A percentile compares a stretch with the other conserved stretches of the same genome.
Evolutionary conservation across 2,888 invertebrate genomes (phyloP).

Genomic region (Chironomus tentans): DNA sequence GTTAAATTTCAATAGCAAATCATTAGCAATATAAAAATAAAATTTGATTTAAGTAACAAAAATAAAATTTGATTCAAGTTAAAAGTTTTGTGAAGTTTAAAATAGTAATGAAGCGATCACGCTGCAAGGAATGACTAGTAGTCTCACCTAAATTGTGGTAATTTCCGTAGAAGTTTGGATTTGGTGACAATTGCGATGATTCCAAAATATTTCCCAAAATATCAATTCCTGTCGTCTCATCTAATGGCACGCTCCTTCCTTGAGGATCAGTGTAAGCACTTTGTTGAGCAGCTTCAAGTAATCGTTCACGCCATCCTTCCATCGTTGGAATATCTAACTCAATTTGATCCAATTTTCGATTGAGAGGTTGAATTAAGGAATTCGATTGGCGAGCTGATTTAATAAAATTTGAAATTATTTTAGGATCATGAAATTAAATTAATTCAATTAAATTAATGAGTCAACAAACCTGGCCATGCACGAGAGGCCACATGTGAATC

Average conservation of each 20-base stretch:
- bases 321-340: constrained; percentile 48
- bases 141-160: constrained; percentile 35
- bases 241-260: constrained; percentile 49
- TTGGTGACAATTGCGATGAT: constrained; percentile 57
- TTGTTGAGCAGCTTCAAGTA: background rate
- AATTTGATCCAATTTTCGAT: constrained; percentile 58
- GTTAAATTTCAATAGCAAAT: too few species aligned
- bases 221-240: constrained; percentile 65
- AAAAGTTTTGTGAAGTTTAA: too few species aligned
- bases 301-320: background rate
- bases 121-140: too few species aligned
- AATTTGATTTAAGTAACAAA: too few species aligned
- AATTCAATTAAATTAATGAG: too few species aligned
- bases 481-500: constrained; percentile 67
- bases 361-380: constrained; percentile 52
- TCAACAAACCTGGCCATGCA: constrained; percentile 55
- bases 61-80: too few species aligned
- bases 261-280: background rate
- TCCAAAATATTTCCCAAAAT: constrained; percentile 72
- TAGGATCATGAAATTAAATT: too few species aligned
- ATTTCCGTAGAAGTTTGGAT: constrained; percentile 58
- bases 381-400: constrained; percentile 31
- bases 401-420: too few species aligned
- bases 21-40: too few species aligned
- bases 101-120: too few species aligned